Conservation (phyloP, 2,113 vertebrate species). For the Sceloporus undulatus region DNA sequence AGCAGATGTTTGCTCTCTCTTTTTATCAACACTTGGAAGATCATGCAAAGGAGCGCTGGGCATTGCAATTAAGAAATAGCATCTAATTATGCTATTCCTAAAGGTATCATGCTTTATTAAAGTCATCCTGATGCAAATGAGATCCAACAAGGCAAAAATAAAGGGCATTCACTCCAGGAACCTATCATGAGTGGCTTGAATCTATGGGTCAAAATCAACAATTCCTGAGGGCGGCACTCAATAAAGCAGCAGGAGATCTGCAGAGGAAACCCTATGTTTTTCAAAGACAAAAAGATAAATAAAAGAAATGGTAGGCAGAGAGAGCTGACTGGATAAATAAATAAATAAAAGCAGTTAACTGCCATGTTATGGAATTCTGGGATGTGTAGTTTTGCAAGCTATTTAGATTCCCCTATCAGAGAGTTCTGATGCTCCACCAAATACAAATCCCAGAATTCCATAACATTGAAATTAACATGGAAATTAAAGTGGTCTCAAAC, state of each 20-base stretch:
- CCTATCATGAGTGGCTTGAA: not conserved
- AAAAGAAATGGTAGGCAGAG: not conserved
- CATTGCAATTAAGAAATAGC: not conserved
- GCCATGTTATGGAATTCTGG: too few relatives aligned
- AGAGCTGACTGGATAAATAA: not conserved
- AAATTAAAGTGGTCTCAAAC: too few relatives aligned
- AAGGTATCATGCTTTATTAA: not conserved
- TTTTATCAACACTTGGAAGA: not conserved
- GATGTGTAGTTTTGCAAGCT: too few relatives aligned
- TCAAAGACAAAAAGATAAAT: not conserved
- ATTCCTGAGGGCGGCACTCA: too few relatives aligned
- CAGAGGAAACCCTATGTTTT: not conserved
- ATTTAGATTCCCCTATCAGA: too few relatives aligned
- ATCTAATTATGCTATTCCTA: slow-evolving; percentile 19
- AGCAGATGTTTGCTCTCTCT: not conserved
- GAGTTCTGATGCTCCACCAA: too few relatives aligned
- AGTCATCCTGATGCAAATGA: not conserved
- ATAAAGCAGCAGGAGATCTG: not conserved
- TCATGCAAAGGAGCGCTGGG: not conserved
- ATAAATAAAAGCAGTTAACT: too few relatives aligned
- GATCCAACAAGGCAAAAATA: not conserved
- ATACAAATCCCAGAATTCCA: too few relatives aligned
- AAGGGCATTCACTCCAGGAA: too few relatives aligned
- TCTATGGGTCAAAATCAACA: not conserved
- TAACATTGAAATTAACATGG: too few relatives aligned